Base-by-base conservation (phyloP, 2,888 invertebrate genomes). In the Amphipoea oculea region DNA sequence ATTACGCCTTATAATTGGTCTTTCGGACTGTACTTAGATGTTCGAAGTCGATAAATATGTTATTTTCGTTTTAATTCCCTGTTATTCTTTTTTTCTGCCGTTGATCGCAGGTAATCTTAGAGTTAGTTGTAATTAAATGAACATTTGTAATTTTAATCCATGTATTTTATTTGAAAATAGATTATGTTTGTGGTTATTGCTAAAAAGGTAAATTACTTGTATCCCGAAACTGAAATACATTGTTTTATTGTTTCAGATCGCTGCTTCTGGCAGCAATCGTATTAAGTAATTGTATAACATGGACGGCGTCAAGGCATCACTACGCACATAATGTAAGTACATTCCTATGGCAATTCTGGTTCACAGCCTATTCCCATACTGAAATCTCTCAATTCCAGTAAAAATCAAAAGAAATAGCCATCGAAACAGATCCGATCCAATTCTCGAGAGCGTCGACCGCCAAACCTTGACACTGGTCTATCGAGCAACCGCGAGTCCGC, bases 181-280 rank as follows among this genome's bases (percentile, higher is more conserved):
- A 48, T 17, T 40, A 9, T 0, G 1, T 9, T 23, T 67, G n/a
- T 45, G 3, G 23, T 6, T 69, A 20, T 57, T 6, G 7, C 57
- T 45, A 23, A 57, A 48, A 20, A 29, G 20, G 20, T 20, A 45
- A 68, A 69, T 20, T 69, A 29, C 6, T 48, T 48, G 17, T 36
- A n/a, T 48, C 5, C 9, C n/a, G 6, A 36, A 63, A 36, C 36
- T 79, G n/a, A 72, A 57, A 36, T 71, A 17, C 2, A 14, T 60
- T 74, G 7, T 85, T 71, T 79, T 78, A 40, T 92, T 90, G 89
- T 94, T 94, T 79, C 96, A 97, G 97, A 95, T 96, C 95, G 94
- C 95, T 96, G 96, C 94, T 96, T 20, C 63, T 96, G 74, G 96
- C 96, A 95, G 96, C 93, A 88, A 92, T 96, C 94, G 91, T 96